Conservation (phyloP, 2,888 invertebrate genomes). For the Maniola hyperantus region DNA sequence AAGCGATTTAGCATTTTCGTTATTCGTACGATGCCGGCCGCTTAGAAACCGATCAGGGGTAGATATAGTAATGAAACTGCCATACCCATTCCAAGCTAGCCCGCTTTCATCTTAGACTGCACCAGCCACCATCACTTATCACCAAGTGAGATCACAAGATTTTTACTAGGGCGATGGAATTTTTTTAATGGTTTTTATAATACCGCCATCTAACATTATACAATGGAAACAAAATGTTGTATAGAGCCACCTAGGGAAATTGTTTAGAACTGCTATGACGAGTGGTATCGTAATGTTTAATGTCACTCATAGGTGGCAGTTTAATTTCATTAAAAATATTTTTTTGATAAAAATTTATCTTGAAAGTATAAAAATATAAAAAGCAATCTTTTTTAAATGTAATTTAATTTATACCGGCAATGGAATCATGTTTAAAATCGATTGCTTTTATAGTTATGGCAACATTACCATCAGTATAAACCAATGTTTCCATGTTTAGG, state of each 20-base stretch:
- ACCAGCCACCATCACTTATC: no score
- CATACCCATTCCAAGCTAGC: no score
- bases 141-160: no score
- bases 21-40: no score
- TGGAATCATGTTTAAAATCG: neutral
- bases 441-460: constrained; percentile 7
- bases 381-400: no score
- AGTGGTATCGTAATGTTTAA: neutral
- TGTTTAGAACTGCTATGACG: neutral
- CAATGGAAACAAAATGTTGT: neutral
- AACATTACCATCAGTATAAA: constrained; percentile 32
- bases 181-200: neutral
- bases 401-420: neutral
- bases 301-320: neutral
- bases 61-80: no score
- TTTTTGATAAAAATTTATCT: neutral
- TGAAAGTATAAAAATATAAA: no score
- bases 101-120: no score
- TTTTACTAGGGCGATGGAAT: no score
- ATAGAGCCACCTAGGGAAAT: neutral
- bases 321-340: neutral
- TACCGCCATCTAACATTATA: constrained; percentile 19
- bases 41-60: no score
- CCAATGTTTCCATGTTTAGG: no score
- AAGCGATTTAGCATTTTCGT: no score